These are phyloP conservation scores for Philopotamus ludificatus DNA, from an alignment of 1,140 invertebrate genomes.

Conservation along the genomic window DNA sequence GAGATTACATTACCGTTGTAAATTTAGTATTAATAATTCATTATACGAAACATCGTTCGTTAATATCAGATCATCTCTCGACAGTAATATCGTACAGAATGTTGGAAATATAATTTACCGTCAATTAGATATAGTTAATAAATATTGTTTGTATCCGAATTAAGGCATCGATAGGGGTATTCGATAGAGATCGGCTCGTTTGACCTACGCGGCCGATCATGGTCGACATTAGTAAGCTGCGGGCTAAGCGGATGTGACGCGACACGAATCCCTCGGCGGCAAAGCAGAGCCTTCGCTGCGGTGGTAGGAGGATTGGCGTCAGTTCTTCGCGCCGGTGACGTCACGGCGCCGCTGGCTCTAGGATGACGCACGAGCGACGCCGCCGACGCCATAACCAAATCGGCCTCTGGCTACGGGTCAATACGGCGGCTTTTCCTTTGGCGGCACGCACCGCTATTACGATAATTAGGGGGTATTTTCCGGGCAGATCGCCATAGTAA, in stretches of 20 bases:
- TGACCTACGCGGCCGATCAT: background rate
- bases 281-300: background rate
- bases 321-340: slow-evolving; percentile 15
- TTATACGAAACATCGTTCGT: too few relatives aligned
- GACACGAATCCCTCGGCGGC: background rate
- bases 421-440: background rate
- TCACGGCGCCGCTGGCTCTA: slow-evolving; percentile 24
- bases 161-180: too few relatives aligned
- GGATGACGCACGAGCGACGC: slow-evolving; percentile 22
- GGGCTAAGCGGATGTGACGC: background rate
- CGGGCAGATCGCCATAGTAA: background rate
- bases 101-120: too few relatives aligned
- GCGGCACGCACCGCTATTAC: background rate
- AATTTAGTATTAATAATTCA: too few relatives aligned
- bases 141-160: too few relatives aligned
- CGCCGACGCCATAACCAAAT: background rate
- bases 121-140: too few relatives aligned
- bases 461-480: background rate
- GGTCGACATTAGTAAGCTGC: background rate
- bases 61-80: too few relatives aligned
- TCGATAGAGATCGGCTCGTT: background rate
- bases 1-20: too few relatives aligned
- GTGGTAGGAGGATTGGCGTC: slow-evolving; percentile 4
- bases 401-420: too few relatives aligned
- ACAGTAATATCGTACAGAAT: too few relatives aligned